Percentiles rank a stretch among this genome's conserved stretches.
These are phyloP conservation scores for Notiomystis cincta DNA, from an alignment of 2,113 vertebrate genomes.

Conservation along the genomic window DNA sequence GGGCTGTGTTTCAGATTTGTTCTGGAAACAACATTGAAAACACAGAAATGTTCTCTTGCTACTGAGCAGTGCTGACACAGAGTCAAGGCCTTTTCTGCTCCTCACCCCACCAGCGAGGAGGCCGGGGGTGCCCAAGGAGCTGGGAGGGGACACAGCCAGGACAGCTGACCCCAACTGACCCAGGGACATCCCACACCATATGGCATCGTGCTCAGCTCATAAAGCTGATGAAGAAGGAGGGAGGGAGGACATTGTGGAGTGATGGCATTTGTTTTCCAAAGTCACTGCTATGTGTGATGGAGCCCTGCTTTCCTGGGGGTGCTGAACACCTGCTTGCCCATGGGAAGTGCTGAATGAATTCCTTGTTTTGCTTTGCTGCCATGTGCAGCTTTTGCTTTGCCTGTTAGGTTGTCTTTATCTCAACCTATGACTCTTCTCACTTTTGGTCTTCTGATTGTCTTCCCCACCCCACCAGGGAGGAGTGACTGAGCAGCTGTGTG, in stretches of 20 bases:
- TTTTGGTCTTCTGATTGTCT: background rate
- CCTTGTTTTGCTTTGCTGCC: background rate
- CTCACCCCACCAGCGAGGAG: background rate
- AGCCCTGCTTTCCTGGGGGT: background rate
- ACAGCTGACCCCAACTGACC: background rate
- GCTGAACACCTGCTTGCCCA: background rate
- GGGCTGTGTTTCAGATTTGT: background rate
- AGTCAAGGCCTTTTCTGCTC: background rate
- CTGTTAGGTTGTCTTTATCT: background rate
- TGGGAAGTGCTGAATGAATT: background rate
- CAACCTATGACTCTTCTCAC: background rate
- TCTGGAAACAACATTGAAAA: background rate
- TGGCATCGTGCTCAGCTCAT: accelerated
- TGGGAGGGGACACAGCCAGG: background rate
- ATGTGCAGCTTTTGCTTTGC: background rate
- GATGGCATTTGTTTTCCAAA: background rate
- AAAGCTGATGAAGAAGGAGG: background rate
- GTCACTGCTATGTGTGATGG: accelerated
- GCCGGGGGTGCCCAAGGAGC: background rate
- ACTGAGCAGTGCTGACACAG: background rate
- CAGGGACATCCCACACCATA: background rate
- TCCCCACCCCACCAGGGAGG: background rate
- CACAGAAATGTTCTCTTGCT: background rate
- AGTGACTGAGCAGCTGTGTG: background rate
- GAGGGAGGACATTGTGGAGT: background rate